Percentiles rank a stretch among this genome's conserved stretches.
These are phyloP conservation scores for Syrista parreyssii DNA, from an alignment of 2,888 invertebrate genomes.

Conservation along the genomic window DNA sequence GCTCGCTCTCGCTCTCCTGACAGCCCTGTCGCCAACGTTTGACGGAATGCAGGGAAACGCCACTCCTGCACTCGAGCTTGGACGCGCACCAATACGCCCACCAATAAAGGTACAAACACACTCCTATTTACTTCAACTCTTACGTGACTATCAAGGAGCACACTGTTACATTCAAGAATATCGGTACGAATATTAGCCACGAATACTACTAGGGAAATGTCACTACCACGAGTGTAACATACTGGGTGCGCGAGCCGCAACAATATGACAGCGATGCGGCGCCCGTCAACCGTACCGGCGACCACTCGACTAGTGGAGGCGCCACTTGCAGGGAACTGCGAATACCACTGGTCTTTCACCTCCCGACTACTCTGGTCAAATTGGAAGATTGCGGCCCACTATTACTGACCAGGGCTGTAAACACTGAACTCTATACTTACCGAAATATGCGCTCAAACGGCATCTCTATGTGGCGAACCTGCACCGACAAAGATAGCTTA, in stretches of 20 bases:
- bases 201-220: too few relatives aligned
- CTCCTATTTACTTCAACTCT: too few relatives aligned
- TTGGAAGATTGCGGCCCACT: not conserved
- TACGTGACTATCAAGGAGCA: not conserved
- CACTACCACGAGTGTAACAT: not conserved
- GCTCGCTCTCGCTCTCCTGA: constrained; percentile 14
- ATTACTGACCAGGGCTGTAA: too few relatives aligned
- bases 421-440: too few relatives aligned
- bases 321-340: constrained; percentile 14
- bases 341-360: constrained; percentile 16
- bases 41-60: constrained; percentile 34
- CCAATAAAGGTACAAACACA: too few relatives aligned
- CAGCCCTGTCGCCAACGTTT: constrained; percentile 32
- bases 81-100: not conserved
- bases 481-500: too few relatives aligned
- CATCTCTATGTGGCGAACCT: too few relatives aligned
- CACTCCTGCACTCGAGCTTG: constrained; percentile 28
- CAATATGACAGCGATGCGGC: constrained; percentile 5
- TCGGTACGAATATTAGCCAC: too few relatives aligned
- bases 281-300: constrained; percentile 27
- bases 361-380: constrained; percentile 10
- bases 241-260: constrained; percentile 1
- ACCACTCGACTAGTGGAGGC: constrained; percentile 18
- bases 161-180: not conserved
- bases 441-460: too few relatives aligned